These are phyloP conservation scores for Synergus japonicus DNA, from an alignment of 2,888 invertebrate species.

Conservation along the genomic window DNA sequence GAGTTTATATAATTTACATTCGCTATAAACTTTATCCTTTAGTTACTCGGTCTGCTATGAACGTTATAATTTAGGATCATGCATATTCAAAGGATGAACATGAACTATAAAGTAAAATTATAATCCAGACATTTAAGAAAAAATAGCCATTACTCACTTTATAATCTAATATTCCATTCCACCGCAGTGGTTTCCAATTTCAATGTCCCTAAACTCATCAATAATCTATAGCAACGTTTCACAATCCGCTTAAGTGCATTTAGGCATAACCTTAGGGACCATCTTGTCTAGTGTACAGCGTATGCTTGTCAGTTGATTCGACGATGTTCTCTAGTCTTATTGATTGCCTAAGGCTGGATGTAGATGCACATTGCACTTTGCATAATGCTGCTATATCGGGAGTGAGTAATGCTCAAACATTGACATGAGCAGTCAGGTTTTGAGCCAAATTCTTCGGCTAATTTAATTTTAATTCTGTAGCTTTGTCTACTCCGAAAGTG, in stretches of 20 bases:
- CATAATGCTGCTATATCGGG: not conserved
- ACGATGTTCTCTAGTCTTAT: constrained; percentile 9
- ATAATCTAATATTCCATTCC: not conserved
- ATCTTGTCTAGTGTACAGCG: not conserved
- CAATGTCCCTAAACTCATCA: not conserved
- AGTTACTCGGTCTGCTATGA: not conserved
- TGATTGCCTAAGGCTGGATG: not conserved
- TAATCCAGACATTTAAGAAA: not conserved
- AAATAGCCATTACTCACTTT: not conserved
- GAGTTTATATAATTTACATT: not conserved
- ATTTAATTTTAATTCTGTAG: not conserved
- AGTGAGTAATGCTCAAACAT: not conserved
- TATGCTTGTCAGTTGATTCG: constrained; percentile 8
- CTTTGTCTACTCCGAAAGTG: not conserved
- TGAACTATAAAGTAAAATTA: not conserved
- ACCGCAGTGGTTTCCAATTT: not conserved
- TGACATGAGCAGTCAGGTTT: not conserved
- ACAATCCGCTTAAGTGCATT: constrained; percentile 33
- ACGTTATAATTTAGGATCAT: not conserved
- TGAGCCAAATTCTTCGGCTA: not conserved
- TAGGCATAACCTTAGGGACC: constrained; percentile 19
- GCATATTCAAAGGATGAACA: constrained; percentile 1
- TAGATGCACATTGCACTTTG: not conserved
- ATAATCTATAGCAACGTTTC: not conserved
- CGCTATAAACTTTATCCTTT: not conserved